A percentile compares a stretch with the other conserved stretches of the same genome.
Evolutionary conservation across 1,140 invertebrate genomes (phyloP).

Genomic region (Pentalonia nigronervosa): DNA sequence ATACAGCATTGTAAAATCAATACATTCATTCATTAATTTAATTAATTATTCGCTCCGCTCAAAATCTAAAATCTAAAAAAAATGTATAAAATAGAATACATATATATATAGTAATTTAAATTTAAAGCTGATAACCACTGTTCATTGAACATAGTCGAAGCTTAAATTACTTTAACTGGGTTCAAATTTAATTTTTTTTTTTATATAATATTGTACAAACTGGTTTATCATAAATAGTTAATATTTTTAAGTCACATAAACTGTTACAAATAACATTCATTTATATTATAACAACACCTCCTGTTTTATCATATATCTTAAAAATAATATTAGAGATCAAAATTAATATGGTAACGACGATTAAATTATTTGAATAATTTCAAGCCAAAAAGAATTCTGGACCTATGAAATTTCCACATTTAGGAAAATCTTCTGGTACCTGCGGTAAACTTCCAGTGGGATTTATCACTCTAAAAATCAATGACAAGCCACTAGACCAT

Average conservation of each 20-base stretch:
- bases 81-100: not conserved
- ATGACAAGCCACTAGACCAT: conserved; percentile 67
- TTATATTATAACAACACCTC: not conserved
- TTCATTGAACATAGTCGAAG: not conserved
- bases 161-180: not conserved
- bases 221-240: not conserved
- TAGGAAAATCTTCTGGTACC: conserved; percentile 66
- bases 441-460: conserved; percentile 63
- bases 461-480: conserved; percentile 67
- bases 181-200: not conserved
- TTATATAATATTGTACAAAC: not conserved
- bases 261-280: not conserved
- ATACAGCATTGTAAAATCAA: too few relatives aligned
- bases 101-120: not conserved
- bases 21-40: too few relatives aligned
- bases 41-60: too few relatives aligned
- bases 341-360: not conserved
- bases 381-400: conserved; percentile 67
- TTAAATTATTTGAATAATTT: not conserved
- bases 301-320: not conserved
- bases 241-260: too few relatives aligned
- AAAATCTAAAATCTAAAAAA: too few relatives aligned
- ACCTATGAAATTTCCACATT: conserved; percentile 67
- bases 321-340: not conserved
- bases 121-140: not conserved